These are phyloP conservation scores for Rhagophthalmus giganteus DNA, from an alignment of 2,888 invertebrate species.

Conservation along the genomic window DNA sequence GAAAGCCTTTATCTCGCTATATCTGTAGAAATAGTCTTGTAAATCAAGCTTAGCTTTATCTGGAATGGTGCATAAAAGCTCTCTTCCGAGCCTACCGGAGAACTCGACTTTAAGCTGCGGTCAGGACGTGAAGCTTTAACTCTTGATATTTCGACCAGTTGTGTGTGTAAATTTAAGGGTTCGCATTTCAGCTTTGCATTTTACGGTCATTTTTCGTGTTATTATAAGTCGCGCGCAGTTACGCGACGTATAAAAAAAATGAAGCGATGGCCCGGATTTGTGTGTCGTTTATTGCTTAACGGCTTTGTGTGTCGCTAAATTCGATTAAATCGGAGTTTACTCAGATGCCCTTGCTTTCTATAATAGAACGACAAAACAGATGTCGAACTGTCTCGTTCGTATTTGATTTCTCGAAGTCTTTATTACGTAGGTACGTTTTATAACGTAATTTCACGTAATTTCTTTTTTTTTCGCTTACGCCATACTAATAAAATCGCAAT, in stretches of 20 bases:
- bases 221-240: no score
- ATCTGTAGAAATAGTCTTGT: slow-evolving; percentile 36
- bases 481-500: not conserved
- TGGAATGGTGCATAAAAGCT: slow-evolving; percentile 38
- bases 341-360: no score
- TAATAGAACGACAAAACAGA: not conserved
- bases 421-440: not conserved
- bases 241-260: no score
- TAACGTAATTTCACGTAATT: no score
- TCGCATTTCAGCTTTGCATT: slow-evolving; percentile 12
- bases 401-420: not conserved
- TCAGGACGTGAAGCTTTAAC: slow-evolving; percentile 17
- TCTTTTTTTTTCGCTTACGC: no score
- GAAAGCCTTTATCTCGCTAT: slow-evolving; percentile 35
- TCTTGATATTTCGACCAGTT: slow-evolving; percentile 21
- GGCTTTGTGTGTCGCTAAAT: no score
- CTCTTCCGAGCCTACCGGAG: slow-evolving; percentile 20
- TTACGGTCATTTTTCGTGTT: slow-evolving; percentile 8
- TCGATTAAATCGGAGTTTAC: no score
- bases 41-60: slow-evolving; percentile 41
- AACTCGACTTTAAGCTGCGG: slow-evolving; percentile 20
- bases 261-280: no score
- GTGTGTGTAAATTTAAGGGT: slow-evolving; percentile 26
- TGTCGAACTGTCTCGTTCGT: not conserved
- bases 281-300: no score